Percentiles rank a stretch among this genome's conserved stretches.
Conservation (phyloP, 1,140 invertebrate species). For the Drosophila varians region DNA sequence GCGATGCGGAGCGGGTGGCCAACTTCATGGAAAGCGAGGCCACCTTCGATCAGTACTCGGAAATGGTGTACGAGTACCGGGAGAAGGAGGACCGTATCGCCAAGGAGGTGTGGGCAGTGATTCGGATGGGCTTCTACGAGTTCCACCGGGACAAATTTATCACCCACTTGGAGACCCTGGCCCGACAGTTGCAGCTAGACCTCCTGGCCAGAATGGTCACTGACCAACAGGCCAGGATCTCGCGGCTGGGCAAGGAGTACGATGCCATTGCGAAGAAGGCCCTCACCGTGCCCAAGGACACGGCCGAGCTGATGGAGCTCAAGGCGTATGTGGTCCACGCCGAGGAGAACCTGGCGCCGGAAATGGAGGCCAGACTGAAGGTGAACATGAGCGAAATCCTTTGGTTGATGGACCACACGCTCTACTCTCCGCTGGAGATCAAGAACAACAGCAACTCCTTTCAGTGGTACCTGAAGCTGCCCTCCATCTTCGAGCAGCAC, state of each 20-base stretch:
- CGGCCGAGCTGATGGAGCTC: conserved; percentile 92
- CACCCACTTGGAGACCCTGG: conserved; percentile 87
- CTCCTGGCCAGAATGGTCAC: conserved; percentile 89
- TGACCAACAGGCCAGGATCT: conserved; percentile 89
- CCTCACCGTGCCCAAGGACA: conserved; percentile 91
- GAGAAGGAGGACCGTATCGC: conserved; percentile 87
- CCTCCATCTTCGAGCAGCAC: conserved; percentile 92
- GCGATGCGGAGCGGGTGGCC: conserved; percentile 86
- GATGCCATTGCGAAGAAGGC: conserved; percentile 91
- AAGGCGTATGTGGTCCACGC: conserved; percentile 89
- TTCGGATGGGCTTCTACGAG: conserved; percentile 93
- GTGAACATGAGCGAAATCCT: conserved; percentile 80
- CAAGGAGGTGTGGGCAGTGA: conserved; percentile 87
- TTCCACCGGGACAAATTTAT: conserved; percentile 93
- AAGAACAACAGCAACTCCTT: conserved; percentile 94
- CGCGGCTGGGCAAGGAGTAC: conserved; percentile 93
- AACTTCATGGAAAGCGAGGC: conserved; percentile 88
- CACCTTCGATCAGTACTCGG: conserved; percentile 88
- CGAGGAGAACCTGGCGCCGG: conserved; percentile 88
- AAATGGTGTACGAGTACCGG: conserved; percentile 88
- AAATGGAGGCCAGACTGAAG: conserved; percentile 90
- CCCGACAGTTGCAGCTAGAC: conserved; percentile 88
- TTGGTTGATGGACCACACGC: conserved; percentile 90
- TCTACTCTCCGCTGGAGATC: conserved; percentile 91
- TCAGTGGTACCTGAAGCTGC: conserved; percentile 93